Percentiles rank a stretch among this genome's conserved stretches.
Conservation (phyloP, 2,797 vertebrate species). For the Oceanodroma leucorhoa region DNA sequence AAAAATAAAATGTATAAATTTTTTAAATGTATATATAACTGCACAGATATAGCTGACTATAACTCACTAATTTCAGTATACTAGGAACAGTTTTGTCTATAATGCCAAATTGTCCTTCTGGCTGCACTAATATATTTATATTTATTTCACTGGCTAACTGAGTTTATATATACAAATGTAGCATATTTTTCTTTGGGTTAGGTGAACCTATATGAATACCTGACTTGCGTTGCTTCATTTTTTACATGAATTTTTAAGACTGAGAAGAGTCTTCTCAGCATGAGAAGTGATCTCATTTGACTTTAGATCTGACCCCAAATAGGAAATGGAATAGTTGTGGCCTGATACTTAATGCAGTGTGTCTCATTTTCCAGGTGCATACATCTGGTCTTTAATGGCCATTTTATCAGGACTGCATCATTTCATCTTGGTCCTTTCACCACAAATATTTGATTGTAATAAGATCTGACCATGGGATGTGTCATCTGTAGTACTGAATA, state of each 20-base stretch:
- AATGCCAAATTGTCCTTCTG: background rate
- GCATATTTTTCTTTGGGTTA: background rate
- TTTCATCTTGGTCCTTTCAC: slow-evolving; percentile 40
- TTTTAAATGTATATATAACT: background rate
- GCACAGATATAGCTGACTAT: background rate
- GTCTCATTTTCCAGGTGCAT: slow-evolving; percentile 60
- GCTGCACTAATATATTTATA: background rate
- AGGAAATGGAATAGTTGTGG: slow-evolving; percentile 48
- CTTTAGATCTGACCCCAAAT: slow-evolving; percentile 32
- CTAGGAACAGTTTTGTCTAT: background rate
- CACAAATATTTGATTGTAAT: slow-evolving; percentile 52
- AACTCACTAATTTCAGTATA: background rate
- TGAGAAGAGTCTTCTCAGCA: background rate
- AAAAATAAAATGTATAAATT: no score
- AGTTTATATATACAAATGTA: background rate
- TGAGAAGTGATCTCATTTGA: slow-evolving; percentile 38
- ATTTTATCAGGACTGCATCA: slow-evolving; percentile 58
- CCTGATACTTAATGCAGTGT: slow-evolving; percentile 38
- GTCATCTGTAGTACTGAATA: background rate
- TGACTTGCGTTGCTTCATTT: background rate
- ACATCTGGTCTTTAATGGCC: slow-evolving; percentile 58
- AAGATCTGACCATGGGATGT: slow-evolving; percentile 5
- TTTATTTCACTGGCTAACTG: background rate
- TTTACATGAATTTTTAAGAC: background rate
- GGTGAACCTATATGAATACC: background rate